Percentiles rank a stretch among this genome's conserved stretches.
phyloP scores from a whole-genome alignment of 1,140 invertebrate genomes.

The Rhizoglyphus robini region DNA sequence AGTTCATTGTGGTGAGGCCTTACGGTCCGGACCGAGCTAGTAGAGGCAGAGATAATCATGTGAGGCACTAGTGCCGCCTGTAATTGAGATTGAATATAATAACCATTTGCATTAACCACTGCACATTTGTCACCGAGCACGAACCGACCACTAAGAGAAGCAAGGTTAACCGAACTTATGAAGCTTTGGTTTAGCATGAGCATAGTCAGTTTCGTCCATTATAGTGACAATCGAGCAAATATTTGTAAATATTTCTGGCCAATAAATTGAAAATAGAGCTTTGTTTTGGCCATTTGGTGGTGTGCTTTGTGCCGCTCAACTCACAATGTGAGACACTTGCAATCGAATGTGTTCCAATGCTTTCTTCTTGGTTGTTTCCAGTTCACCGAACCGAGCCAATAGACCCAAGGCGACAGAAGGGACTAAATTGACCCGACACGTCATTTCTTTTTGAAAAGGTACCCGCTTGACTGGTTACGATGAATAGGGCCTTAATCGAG shows the following conservation, averaged over 20 bases:
- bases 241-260: neutral
- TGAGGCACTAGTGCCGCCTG: neutral
- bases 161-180: no score
- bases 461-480: neutral
- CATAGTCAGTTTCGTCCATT: no score
- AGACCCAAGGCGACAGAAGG: neutral
- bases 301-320: neutral
- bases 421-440: neutral
- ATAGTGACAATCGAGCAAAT: neutral
- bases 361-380: no score
- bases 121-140: no score
- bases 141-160: neutral
- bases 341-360: no score
- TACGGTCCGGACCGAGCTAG: no score
- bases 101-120: no score
- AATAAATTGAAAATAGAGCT: neutral
- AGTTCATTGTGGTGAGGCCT: neutral
- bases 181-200: no score
- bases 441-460: neutral
- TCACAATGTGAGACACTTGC: no score
- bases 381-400: neutral
- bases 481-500: neutral
- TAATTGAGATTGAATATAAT: neutral
- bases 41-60: neutral
- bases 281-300: neutral